phyloP scores from a whole-genome alignment of 2,797 vertebrate genomes.

The Hozukius guyotensis region DNA sequence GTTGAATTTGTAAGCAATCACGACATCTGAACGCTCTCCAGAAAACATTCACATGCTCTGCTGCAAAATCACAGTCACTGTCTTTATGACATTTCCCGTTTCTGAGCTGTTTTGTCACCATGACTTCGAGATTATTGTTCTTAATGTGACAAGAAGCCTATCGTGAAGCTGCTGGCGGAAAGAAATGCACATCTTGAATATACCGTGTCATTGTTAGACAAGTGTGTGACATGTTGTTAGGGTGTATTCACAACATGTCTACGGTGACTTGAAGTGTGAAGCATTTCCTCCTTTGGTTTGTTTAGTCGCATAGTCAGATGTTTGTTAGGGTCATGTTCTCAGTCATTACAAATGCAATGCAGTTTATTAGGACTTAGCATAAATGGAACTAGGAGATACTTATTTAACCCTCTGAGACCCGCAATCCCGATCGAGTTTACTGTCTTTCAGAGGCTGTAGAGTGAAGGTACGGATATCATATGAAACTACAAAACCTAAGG shows the following conservation, averaged over 20 bases:
- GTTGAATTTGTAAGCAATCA: conserved; percentile 21
- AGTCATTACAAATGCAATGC: background rate
- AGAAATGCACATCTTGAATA: background rate
- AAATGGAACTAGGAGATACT: background rate
- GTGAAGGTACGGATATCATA: no score
- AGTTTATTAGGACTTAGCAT: background rate
- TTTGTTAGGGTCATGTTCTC: background rate
- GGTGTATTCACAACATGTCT: background rate
- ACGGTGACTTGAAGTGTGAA: background rate
- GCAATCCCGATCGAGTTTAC: no score
- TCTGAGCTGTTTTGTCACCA: background rate
- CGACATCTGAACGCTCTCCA: conserved; percentile 30
- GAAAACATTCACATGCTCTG: conserved; percentile 27
- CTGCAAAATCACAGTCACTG: background rate
- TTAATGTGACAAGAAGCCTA: background rate
- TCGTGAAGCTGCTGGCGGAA: background rate
- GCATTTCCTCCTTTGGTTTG: background rate
- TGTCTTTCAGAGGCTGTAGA: no score
- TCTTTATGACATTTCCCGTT: background rate
- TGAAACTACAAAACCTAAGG: no score
- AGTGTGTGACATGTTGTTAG: background rate
- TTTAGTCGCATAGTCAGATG: background rate
- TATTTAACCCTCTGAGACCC: no score
- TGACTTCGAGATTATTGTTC: background rate
- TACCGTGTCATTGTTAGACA: background rate